These are phyloP conservation scores for Lycia hirtaria DNA, from an alignment of 2,888 invertebrate species.

Conservation along the genomic window DNA sequence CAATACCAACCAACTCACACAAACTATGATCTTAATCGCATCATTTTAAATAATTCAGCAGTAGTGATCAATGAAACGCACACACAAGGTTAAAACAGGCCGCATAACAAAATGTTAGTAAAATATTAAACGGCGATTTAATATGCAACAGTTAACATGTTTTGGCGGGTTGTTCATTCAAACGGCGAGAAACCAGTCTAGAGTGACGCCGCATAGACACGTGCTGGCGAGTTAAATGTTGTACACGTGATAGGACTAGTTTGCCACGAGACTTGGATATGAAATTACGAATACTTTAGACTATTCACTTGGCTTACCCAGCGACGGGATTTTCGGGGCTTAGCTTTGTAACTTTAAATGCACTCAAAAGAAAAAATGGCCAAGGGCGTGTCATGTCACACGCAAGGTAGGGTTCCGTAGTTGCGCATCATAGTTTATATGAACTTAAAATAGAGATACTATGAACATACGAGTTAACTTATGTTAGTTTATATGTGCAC, in stretches of 20 bases:
- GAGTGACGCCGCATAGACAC: slow-evolving; percentile 3
- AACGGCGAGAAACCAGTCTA: slow-evolving; percentile 17
- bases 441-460: too few species aligned
- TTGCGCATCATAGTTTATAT: too few species aligned
- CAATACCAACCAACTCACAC: background rate
- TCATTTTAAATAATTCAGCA: background rate
- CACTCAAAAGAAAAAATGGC: too few species aligned
- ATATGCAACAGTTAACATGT: slow-evolving; percentile 22
- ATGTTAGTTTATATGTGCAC: too few species aligned
- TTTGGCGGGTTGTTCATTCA: slow-evolving; percentile 10
- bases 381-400: too few species aligned
- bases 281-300: too few species aligned
- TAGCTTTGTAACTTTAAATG: too few species aligned
- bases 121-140: slow-evolving; percentile 15
- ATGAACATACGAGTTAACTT: too few species aligned
- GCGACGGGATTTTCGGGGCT: too few species aligned
- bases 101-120: slow-evolving; percentile 18
- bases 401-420: too few species aligned
- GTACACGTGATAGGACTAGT: background rate
- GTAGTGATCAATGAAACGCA: slow-evolving; percentile 2
- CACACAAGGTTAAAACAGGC: slow-evolving; percentile 9
- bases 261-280: slow-evolving; percentile 4
- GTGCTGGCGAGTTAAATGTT: slow-evolving; percentile 16
- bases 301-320: too few species aligned
- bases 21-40: background rate